Percentiles rank a stretch among this genome's conserved stretches.
These are phyloP conservation scores for Pogonocherus hispidulus DNA, from an alignment of 2,888 invertebrate genomes.

Conservation along the genomic window DNA sequence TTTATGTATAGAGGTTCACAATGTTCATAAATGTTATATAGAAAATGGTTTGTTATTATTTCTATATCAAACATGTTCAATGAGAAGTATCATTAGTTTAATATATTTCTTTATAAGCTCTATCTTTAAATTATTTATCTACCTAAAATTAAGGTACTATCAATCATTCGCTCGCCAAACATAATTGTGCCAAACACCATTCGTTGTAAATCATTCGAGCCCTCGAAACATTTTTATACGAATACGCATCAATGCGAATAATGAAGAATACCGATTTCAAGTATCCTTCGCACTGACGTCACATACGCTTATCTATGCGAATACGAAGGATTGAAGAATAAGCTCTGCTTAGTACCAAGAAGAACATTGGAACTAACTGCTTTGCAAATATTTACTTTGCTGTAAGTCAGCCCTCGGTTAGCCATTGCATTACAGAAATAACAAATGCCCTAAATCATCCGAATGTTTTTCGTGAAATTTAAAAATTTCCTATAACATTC, in stretches of 20 bases:
- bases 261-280: neutral
- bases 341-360: too few species aligned
- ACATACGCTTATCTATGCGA: neutral
- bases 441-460: neutral
- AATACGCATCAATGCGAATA: neutral
- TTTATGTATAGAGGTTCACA: neutral
- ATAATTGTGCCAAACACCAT: neutral
- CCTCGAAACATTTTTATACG: neutral
- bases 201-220: neutral
- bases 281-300: slow-evolving; percentile 2
- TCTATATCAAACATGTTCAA: too few species aligned
- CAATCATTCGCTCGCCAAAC: neutral
- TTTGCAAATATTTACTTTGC: neutral
- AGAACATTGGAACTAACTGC: too few species aligned
- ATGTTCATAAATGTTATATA: neutral
- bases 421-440: neutral
- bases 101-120: too few species aligned
- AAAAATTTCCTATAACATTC: neutral
- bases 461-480: neutral
- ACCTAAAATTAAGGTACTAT: too few species aligned
- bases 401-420: neutral
- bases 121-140: too few species aligned
- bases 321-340: slow-evolving; percentile 2
- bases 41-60: too few species aligned
- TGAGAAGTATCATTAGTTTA: too few species aligned